A percentile compares a stretch with the other conserved stretches of the same genome.
phyloP scores from a whole-genome alignment of 2,113 vertebrate species.

The Sander lucioperca region DNA sequence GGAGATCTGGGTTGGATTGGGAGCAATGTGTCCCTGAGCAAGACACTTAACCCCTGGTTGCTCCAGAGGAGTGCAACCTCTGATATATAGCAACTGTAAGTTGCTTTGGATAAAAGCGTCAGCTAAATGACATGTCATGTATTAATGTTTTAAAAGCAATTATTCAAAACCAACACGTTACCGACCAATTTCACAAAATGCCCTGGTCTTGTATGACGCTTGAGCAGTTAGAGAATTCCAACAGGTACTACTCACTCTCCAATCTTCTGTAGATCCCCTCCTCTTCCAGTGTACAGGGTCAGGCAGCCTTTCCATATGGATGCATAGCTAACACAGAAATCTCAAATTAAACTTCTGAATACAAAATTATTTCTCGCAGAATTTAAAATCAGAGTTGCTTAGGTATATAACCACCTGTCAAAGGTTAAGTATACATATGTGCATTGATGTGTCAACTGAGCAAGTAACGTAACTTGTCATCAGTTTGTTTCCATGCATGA shows the following conservation, averaged over 20 bases:
- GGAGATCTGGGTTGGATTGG: no score
- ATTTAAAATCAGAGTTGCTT: neutral
- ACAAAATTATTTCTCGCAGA: neutral
- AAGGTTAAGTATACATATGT: no score
- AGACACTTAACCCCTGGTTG: no score
- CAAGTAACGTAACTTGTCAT: no score
- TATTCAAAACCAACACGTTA: neutral
- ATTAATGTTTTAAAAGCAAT: no score
- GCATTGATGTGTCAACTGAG: neutral
- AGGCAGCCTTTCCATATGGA: conserved; percentile 99
- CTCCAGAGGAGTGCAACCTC: no score
- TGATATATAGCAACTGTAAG: no score
- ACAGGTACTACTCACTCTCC: conserved; percentile 92
- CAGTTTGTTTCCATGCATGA: neutral
- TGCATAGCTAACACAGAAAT: conserved; percentile 88
- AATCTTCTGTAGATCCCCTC: conserved; percentile 98
- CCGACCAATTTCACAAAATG: no score
- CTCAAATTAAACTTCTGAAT: neutral
- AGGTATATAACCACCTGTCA: neutral
- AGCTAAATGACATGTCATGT: no score
- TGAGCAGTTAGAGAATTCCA: neutral
- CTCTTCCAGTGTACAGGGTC: conserved; percentile 96
- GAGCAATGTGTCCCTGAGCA: no score
- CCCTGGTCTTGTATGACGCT: neutral
- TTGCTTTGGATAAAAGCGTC: no score